These are phyloP conservation scores for Remorina albescens DNA, from an alignment of 2,797 vertebrate species.

Conservation along the genomic window DNA sequence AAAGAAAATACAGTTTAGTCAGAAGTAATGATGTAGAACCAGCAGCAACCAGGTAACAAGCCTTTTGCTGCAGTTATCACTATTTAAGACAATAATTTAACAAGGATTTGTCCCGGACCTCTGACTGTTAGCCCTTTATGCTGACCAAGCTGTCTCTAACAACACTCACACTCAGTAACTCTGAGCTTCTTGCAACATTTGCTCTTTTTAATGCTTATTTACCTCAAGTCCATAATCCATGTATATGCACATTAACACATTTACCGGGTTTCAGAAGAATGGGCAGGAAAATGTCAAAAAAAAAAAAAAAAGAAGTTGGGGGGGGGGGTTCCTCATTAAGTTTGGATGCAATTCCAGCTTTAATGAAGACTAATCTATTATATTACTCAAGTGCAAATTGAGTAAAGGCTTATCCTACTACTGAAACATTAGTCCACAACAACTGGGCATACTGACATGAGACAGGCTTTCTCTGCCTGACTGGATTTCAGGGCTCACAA, in stretches of 20 bases:
- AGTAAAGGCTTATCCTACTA: slow-evolving; percentile 28
- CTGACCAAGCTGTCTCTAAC: slow-evolving; percentile 42
- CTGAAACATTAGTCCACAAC: slow-evolving; percentile 49
- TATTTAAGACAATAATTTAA: slow-evolving; percentile 20
- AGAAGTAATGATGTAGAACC: neutral
- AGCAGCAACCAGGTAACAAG: neutral
- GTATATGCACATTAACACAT: neutral
- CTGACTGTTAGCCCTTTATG: slow-evolving; percentile 25
- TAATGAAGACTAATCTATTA: slow-evolving; percentile 26
- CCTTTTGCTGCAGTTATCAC: neutral
- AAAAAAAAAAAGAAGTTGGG: neutral
- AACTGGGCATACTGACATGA: neutral
- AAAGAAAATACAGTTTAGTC: neutral
- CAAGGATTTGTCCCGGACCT: slow-evolving; percentile 39
- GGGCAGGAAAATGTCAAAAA: neutral
- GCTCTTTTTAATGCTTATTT: slow-evolving; percentile 10
- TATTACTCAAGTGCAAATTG: slow-evolving; percentile 2
- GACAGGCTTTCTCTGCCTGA: slow-evolving; percentile 31
- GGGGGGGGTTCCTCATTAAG: neutral
- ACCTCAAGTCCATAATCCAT: slow-evolving; percentile 13
- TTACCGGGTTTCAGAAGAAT: neutral
- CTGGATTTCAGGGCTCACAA: slow-evolving; percentile 55
- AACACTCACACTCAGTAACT: slow-evolving; percentile 27
- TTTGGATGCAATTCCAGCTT: neutral
- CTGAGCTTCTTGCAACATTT: slow-evolving; percentile 36